Conservation (phyloP, 2,888 invertebrate genomes). For the Lepidocyrtoides sp. region DNA sequence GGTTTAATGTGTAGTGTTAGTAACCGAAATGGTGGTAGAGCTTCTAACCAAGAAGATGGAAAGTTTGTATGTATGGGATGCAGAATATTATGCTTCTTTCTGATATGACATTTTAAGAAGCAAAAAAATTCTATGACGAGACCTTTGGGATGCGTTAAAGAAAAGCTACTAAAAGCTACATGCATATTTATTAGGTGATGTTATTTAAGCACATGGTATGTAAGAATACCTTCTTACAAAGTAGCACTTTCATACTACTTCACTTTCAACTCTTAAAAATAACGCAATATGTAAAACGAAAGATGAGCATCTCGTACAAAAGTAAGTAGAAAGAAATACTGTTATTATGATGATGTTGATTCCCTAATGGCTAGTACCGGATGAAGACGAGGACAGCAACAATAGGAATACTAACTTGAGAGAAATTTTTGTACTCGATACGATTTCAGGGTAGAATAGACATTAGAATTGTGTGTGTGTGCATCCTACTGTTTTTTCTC, state of each 20-base stretch:
- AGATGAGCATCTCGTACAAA: neutral
- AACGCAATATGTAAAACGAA: neutral
- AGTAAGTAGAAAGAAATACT: neutral
- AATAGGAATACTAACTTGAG: neutral
- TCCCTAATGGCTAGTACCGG: neutral
- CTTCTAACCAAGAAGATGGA: neutral
- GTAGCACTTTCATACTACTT: neutral
- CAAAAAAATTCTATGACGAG: neutral
- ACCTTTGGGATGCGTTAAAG: conserved; percentile 27
- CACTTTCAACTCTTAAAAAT: neutral
- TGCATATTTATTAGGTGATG: conserved; percentile 34
- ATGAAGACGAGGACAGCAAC: neutral
- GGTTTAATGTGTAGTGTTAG: neutral
- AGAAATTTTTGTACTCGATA: conserved; percentile 5
- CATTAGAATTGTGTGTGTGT: neutral
- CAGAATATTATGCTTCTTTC: neutral
- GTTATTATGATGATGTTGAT: neutral
- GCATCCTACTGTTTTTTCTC: conserved; percentile 7
- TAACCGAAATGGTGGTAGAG: neutral
- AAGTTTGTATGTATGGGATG: no score
- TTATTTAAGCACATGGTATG: neutral
- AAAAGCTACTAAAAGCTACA: neutral
- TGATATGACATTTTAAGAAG: neutral
- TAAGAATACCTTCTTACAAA: neutral
- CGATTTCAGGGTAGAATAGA: neutral